A percentile compares a stretch with the other conserved stretches of the same genome.
Evolutionary conservation across 2,888 invertebrate genomes (phyloP).

Genomic region (Adineta ricciae): DNA sequence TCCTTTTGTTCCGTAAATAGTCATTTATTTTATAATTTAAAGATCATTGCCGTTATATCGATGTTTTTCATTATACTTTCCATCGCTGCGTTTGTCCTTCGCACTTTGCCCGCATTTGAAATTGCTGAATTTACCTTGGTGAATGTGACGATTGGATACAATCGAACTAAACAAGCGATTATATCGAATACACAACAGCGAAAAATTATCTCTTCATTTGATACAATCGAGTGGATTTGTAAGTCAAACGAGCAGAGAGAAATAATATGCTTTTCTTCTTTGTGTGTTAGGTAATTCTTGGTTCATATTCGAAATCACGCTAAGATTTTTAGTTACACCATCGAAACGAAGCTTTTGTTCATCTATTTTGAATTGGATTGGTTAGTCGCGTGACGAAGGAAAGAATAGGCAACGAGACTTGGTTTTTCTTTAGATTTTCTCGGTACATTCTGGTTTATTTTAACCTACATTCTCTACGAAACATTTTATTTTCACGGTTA

Average conservation of each 20-base stretch:
- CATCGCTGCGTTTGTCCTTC: conserved; percentile 24
- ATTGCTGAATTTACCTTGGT: conserved; percentile 6
- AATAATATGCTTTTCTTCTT: too few relatives aligned
- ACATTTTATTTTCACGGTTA: background rate
- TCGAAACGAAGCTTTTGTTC: conserved; percentile 22
- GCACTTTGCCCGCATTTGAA: conserved; percentile 16
- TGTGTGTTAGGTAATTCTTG: conserved; percentile 19
- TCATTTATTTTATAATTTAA: background rate
- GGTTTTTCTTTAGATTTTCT: conserved; percentile 14
- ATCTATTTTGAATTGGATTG: conserved; percentile 27
- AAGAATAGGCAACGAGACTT: too few relatives aligned
- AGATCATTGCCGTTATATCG: conserved; percentile 24
- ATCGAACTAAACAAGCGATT: background rate
- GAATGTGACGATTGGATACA: background rate
- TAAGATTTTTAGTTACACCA: conserved; percentile 26
- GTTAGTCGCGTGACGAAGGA: background rate
- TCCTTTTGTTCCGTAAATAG: too few relatives aligned
- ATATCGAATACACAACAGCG: background rate
- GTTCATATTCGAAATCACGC: conserved; percentile 29
- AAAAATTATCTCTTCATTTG: background rate
- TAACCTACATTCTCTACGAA: conserved; percentile 26
- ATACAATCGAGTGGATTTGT: background rate
- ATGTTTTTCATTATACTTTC: conserved; percentile 30
- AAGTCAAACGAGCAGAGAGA: background rate
- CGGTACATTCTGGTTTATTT: conserved; percentile 26